Base-by-base conservation (phyloP, 2,113 vertebrate species). In the Diglossa brunneiventris region DNA sequence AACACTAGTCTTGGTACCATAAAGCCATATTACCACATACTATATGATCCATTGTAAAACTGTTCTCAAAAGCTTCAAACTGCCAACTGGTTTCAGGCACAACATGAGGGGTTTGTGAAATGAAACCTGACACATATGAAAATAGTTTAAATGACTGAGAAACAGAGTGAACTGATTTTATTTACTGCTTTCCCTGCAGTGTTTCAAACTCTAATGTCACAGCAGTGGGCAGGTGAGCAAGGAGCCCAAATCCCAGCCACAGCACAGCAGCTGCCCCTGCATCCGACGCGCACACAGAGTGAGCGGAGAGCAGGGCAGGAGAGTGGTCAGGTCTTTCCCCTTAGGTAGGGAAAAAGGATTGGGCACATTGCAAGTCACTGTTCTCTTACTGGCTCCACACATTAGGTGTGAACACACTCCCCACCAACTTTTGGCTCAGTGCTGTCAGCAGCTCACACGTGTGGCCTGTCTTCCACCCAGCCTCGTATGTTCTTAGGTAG, bases 271-370 rank as follows among this genome's bases (percentile, higher is more conserved):
- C 21, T 84, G 37, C 23, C 41, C 56, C 58, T 13, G 2, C 1
- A 12, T 18, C 46, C 31, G 28, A 3, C 13, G 24, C 33, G 15
- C 0, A 5, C 31, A 19, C 0, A 1, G n/a, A 15, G 14, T 0
- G 0, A 56, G 24, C 1, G 0, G 28, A 22, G n/a, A 42, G 59
- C 30, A 15, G 33, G 61, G 39, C 42, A 16, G 58, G 27, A 59
- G 19, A 3, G n/a, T 11, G n/a, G 10, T 23, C 33, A 26, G 39
- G 12, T 17, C 69, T 47, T 78, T 47, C 30, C 31, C n/a, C 49
- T 59, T 27, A 20, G 77, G 11, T 50, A 27, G 10, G 19, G 53
- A 19, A 59, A 24, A 37, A 18, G 37, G 31, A 30, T 39, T 24
- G 21, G 53, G 21, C 1, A 42, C 37, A 49, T 62, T 49, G 46